Conservation (phyloP, 1,140 invertebrate genomes). For the Phymastichus coffea region DNA sequence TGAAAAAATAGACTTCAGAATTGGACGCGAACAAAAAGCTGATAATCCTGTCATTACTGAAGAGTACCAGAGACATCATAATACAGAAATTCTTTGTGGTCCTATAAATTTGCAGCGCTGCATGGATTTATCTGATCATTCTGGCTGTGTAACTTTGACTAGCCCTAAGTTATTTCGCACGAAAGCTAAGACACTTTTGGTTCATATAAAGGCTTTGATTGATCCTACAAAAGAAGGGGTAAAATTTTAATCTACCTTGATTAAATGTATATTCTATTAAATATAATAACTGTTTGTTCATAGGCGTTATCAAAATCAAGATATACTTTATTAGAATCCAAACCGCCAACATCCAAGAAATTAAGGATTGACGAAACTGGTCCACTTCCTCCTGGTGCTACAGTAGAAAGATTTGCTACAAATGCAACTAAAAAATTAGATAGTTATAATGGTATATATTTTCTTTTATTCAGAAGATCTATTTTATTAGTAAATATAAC, state of each 20-base stretch:
- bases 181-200: constrained; percentile 75
- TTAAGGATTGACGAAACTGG: constrained; percentile 52
- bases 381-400: constrained; percentile 47
- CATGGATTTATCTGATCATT: constrained; percentile 80
- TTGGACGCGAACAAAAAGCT: constrained; percentile 55
- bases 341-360: constrained; percentile 54
- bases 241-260: too few species aligned
- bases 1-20: constrained; percentile 64
- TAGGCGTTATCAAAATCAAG: constrained; percentile 43
- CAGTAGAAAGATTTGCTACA: constrained; percentile 51
- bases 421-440: constrained; percentile 59
- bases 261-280: neutral
- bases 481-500: constrained; percentile 5
- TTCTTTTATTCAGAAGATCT: constrained; percentile 12
- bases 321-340: constrained; percentile 45
- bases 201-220: constrained; percentile 81
- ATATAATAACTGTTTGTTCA: neutral
- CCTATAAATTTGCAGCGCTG: constrained; percentile 78
- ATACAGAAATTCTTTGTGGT: constrained; percentile 86
- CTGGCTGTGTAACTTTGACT: constrained; percentile 80
- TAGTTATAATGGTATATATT: constrained; percentile 58
- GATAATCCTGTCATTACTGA: constrained; percentile 78
- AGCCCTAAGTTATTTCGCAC: constrained; percentile 81
- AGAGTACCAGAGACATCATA: constrained; percentile 80
- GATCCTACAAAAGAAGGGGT: constrained; percentile 65